phyloP scores from a whole-genome alignment of 2,797 vertebrate species.

The Podarcis siculus region DNA sequence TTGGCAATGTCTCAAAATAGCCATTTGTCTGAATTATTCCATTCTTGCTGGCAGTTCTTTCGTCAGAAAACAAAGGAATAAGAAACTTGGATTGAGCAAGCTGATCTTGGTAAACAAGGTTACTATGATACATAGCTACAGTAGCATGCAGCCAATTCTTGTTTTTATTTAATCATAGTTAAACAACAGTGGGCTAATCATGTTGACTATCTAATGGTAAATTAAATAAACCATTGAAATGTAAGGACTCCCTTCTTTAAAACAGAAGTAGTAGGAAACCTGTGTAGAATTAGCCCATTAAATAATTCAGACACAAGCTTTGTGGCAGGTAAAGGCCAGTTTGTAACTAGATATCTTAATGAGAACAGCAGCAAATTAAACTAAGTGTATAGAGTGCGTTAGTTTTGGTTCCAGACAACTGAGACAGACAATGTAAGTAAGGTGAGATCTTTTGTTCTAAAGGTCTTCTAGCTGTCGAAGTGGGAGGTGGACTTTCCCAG shows the following conservation, averaged over 20 bases:
- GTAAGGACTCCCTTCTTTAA: constrained; percentile 19
- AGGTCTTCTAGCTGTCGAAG: background rate
- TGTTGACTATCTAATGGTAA: background rate
- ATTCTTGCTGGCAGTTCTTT: constrained; percentile 36
- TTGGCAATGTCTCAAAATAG: constrained; percentile 45
- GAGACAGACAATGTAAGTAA: constrained; percentile 6
- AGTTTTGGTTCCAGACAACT: constrained; percentile 11
- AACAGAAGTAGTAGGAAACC: background rate
- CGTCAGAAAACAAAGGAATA: constrained; percentile 53
- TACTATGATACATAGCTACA: constrained; percentile 48
- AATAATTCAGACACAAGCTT: background rate
- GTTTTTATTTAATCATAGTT: constrained; percentile 18
- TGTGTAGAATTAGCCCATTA: constrained; percentile 29
- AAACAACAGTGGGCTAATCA: constrained; percentile 22
- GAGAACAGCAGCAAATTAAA: background rate
- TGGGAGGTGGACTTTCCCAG: background rate
- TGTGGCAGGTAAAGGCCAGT: constrained; percentile 32
- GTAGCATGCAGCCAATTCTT: constrained; percentile 32
- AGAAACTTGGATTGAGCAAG: constrained; percentile 48
- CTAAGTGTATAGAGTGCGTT: background rate
- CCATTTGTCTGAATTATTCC: constrained; percentile 42
- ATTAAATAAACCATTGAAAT: constrained; percentile 19
- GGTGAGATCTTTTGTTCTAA: constrained; percentile 3
- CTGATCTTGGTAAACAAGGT: constrained; percentile 54
- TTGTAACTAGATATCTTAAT: constrained; percentile 37